Percentiles rank a stretch among this genome's conserved stretches.
Conservation (phyloP, 2,113 vertebrate genomes). For the Mus musculus region GRCm39 chr2:90941001-90941500, state of each 20-base stretch:
- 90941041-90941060: neutral
- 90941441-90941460: neutral
- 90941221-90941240: neutral
- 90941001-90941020: neutral
- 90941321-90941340: neutral
- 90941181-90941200: neutral
- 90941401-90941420: neutral
- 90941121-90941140: neutral
- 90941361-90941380: neutral
- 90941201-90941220: neutral
- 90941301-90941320: neutral
- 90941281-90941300: neutral
- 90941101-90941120: neutral
- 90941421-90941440: neutral
- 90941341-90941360: neutral
- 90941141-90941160: neutral
- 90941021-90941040: no score
- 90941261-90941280: neutral
- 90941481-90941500: neutral
- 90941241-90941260: neutral
- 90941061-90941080: neutral
- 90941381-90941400: neutral
- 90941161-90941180: neutral
- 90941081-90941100: neutral
- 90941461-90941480: no score